These are phyloP conservation scores for Mythimna ferrago DNA, from an alignment of 2,888 invertebrate genomes.

Conservation along the genomic window DNA sequence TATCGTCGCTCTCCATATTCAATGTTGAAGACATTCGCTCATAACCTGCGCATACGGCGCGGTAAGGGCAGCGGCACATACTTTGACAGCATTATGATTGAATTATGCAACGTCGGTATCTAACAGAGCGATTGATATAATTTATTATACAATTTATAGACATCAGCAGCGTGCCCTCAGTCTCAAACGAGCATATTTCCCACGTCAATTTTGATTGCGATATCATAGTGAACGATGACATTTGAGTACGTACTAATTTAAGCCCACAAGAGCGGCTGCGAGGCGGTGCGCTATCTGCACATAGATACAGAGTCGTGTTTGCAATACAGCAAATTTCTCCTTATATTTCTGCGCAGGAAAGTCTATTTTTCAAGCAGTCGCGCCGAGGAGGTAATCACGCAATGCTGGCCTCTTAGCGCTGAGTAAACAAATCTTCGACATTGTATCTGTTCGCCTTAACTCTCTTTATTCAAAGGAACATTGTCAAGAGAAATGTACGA, in stretches of 20 bases:
- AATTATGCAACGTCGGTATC: constrained; percentile 83
- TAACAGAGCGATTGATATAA: constrained; percentile 79
- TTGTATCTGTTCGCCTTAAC: constrained; percentile 88
- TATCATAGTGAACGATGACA: constrained; percentile 88
- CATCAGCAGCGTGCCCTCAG: constrained; percentile 78
- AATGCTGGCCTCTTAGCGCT: constrained; percentile 82
- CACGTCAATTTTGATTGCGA: constrained; percentile 89
- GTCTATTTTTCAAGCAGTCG: constrained; percentile 78
- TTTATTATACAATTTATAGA: constrained; percentile 88
- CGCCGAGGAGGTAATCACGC: constrained; percentile 80
- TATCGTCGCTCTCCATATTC: constrained; percentile 54
- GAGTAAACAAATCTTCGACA: constrained; percentile 89
- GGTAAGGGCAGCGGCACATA: constrained; percentile 63
- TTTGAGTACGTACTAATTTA: constrained; percentile 87
- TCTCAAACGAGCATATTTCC: constrained; percentile 89
- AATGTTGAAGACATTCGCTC: constrained; percentile 53
- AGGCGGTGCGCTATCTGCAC: constrained; percentile 77
- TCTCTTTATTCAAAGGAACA: constrained; percentile 89
- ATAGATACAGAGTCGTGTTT: constrained; percentile 75
- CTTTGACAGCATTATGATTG: constrained; percentile 78
- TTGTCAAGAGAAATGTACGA: constrained; percentile 90
- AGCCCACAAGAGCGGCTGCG: constrained; percentile 76
- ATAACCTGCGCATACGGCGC: constrained; percentile 53
- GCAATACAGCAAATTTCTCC: constrained; percentile 72
- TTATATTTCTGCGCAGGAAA: constrained; percentile 76